Base-by-base conservation (phyloP, 2,113 vertebrate species). In the Oostethus manadensis region DNA sequence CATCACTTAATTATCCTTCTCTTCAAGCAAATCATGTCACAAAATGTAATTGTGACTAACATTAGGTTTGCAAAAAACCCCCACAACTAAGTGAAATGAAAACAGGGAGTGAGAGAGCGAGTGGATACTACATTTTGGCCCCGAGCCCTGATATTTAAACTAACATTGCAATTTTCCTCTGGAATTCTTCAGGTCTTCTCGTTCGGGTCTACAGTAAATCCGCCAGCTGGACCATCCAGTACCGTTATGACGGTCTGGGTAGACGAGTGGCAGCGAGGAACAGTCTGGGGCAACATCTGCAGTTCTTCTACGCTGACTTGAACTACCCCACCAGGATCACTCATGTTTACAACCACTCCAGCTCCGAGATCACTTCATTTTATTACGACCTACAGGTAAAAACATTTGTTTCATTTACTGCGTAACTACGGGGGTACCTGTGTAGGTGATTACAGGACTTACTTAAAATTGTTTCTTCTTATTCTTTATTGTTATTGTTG, bases 261-360 rank as follows among this genome's bases (percentile, higher is more conserved):
- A 86, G 97, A 22, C 91, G 97, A 0, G 94, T 99, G 21, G 95
- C 96, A 0, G 95, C 86, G 58, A 91, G 94, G 66, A 99, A 93
- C 61, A 98, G 93, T 62, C 89, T 95, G n/a, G 95, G 96, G 0
- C 96, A 98, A 76, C 96, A 99, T 54, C 89, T 99, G 56, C 97
- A 99, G 87, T 99, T 98, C 77, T 99, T 99, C 78, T 99, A 98
- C 0, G 94, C 97, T 0, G 96, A 99, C 76, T 90, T 98, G 11
- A 97, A 93, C 35, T 97, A 99, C 62, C 96, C 95, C 6, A 98
- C 94, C 14, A 92, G 96, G 70, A 96, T 99, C 73, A 99, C 97
- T 4, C 97, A 99, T 0, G 94, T 99, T 3, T 99, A 99, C 59
- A 99, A 99, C 79, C 97, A 99, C 75, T 98, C 96, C 0, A 99